Conservation (phyloP, 2,888 invertebrate genomes). For the Adineta ricciae region DNA sequence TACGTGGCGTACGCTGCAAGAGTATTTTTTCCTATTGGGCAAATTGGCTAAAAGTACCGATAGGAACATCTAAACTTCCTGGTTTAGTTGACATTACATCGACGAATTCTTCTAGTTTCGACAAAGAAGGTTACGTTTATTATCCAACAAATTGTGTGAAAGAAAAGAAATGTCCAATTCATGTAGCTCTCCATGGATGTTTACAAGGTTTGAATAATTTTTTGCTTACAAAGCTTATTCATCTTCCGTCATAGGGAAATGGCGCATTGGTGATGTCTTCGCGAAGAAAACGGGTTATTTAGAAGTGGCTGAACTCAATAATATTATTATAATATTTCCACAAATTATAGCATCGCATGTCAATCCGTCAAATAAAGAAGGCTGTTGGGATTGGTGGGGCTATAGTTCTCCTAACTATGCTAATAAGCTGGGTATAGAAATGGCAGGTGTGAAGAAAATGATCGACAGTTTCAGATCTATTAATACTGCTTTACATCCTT, state of each 20-base stretch:
- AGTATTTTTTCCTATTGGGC: neutral
- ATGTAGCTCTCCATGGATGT: slow-evolving; percentile 31
- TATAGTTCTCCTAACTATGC: slow-evolving; percentile 37
- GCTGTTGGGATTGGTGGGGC: slow-evolving; percentile 43
- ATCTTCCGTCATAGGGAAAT: neutral
- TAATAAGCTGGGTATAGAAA: neutral
- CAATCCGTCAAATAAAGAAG: slow-evolving; percentile 37
- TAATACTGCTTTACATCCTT: neutral
- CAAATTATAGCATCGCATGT: slow-evolving; percentile 36
- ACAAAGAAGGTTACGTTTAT: slow-evolving; percentile 27
- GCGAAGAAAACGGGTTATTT: slow-evolving; percentile 41
- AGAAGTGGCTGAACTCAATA: slow-evolving; percentile 41
- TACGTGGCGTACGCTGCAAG: neutral
- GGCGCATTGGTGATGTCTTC: slow-evolving; percentile 38
- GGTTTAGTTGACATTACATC: slow-evolving; percentile 23
- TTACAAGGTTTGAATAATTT: slow-evolving; percentile 8
- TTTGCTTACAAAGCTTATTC: neutral
- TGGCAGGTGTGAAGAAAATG: neutral
- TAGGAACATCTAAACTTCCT: neutral
- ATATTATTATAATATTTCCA: slow-evolving; percentile 43
- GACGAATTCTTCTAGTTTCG: neutral
- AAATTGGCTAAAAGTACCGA: neutral
- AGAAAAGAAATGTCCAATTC: slow-evolving; percentile 22
- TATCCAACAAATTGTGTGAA: slow-evolving; percentile 22
- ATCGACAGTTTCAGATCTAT: neutral